Conservation (phyloP, 2,113 vertebrate species). For the Oncorhynchus masou region DNA sequence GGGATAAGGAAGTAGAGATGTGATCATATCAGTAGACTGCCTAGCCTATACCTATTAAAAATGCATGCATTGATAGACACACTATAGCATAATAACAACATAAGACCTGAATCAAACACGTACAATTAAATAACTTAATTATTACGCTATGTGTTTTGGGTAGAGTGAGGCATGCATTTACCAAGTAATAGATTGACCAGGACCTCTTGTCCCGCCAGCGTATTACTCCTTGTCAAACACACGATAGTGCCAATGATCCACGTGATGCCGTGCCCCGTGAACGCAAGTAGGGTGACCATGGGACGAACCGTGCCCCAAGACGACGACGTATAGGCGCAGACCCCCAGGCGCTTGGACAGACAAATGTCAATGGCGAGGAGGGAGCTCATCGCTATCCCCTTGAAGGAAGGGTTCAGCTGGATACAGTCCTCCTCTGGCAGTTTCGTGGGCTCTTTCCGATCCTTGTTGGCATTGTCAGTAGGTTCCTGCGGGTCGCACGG, state of each 20-base stretch:
- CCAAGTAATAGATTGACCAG: slow-evolving; percentile 95
- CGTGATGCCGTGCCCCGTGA: slow-evolving; percentile 91
- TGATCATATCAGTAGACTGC: no score
- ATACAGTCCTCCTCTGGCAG: slow-evolving; percentile 96
- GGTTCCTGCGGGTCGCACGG: slow-evolving; percentile 59
- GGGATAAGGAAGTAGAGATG: no score
- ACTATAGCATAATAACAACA: not conserved
- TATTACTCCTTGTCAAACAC: slow-evolving; percentile 92
- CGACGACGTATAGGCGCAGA: slow-evolving; percentile 83
- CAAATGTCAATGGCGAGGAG: slow-evolving; percentile 95
- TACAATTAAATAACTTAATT: not conserved
- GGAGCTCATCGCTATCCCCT: slow-evolving; percentile 90
- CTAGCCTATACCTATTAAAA: not conserved
- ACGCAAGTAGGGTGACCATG: slow-evolving; percentile 86
- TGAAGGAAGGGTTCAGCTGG: slow-evolving; percentile 95
- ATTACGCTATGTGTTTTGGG: not conserved
- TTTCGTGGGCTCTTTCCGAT: slow-evolving; percentile 78
- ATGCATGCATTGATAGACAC: not conserved
- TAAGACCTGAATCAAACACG: not conserved
- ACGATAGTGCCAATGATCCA: slow-evolving; percentile 91
- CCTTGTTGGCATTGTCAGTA: slow-evolving; percentile 71
- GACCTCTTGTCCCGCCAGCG: slow-evolving; percentile 91
- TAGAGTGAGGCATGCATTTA: slow-evolving; percentile 67
- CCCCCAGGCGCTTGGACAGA: slow-evolving; percentile 91
- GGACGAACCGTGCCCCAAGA: slow-evolving; percentile 91